phyloP scores from a whole-genome alignment of 2,888 invertebrate genomes.

The Conus canariensis region DNA sequence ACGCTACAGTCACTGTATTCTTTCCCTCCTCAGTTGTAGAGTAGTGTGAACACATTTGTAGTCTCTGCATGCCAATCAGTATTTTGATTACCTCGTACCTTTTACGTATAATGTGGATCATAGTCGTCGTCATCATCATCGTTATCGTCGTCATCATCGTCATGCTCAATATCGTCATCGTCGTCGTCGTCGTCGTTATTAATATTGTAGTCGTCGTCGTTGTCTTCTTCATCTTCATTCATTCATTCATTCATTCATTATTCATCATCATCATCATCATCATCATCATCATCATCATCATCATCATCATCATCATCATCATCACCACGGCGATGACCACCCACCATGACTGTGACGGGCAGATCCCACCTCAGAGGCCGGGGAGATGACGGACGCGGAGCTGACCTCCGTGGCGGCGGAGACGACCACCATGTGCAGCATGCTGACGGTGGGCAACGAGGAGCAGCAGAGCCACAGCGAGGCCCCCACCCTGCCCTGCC shows the following conservation, averaged over 20 bases:
- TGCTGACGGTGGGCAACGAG: constrained; percentile 23
- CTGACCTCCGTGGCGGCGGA: constrained; percentile 27
- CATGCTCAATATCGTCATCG: too few relatives aligned
- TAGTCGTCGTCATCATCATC: too few relatives aligned
- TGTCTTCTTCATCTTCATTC: not conserved
- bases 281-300: not conserved
- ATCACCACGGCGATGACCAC: not conserved
- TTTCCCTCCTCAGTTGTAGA: too few relatives aligned
- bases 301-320: not conserved
- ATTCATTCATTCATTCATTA: not conserved
- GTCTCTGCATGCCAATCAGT: too few relatives aligned
- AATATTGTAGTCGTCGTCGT: too few relatives aligned
- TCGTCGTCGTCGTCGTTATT: too few relatives aligned
- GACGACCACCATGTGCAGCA: constrained; percentile 28
- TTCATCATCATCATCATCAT: not conserved
- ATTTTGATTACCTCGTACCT: too few relatives aligned
- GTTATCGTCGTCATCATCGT: too few relatives aligned
- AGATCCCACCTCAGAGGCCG: constrained; percentile 17
- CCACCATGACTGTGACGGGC: not conserved
- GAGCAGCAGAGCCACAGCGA: not conserved
- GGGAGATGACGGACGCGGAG: constrained; percentile 21
- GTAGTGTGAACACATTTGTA: too few relatives aligned
- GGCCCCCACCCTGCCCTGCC: not conserved
- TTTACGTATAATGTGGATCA: too few relatives aligned
- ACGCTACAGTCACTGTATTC: too few relatives aligned